Percentiles rank a stretch among this genome's conserved stretches.
These are phyloP conservation scores for Craseonycteris thonglongyai DNA, from an alignment of 2,113 vertebrate genomes.

Conservation along the genomic window DNA sequence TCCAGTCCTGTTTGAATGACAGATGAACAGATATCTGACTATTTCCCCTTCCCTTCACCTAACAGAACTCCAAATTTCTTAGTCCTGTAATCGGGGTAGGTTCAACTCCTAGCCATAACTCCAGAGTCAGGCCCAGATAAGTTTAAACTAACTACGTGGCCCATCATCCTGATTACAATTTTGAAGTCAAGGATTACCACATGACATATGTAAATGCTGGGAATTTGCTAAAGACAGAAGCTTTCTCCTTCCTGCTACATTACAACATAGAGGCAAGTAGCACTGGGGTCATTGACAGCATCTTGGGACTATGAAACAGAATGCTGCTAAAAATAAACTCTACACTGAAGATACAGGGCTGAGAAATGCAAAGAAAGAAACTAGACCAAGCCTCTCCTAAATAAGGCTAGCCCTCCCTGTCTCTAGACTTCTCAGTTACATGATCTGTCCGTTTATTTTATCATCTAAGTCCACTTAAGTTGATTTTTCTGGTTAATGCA, in stretches of 20 bases:
- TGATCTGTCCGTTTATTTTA: not conserved
- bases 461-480: not conserved
- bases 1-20: not conserved
- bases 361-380: constrained; percentile 1
- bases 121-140: not conserved
- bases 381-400: not conserved
- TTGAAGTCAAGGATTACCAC: not conserved
- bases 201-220: not conserved
- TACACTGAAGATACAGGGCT: not conserved
- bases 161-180: not conserved
- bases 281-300: not conserved
- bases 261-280: not conserved
- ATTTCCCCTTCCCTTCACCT: not conserved
- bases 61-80: not conserved
- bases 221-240: not conserved
- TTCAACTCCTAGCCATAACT: not conserved
- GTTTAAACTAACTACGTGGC: not conserved
- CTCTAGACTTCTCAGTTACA: not conserved
- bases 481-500: constrained; percentile 1
- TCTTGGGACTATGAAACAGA: not conserved
- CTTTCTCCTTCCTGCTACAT: not conserved
- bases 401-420: not conserved
- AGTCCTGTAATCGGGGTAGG: not conserved
- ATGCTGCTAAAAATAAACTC: not conserved
- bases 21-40: not conserved